phyloP scores from a whole-genome alignment of 2,888 invertebrate species.

The Lacanobia oleracea region DNA sequence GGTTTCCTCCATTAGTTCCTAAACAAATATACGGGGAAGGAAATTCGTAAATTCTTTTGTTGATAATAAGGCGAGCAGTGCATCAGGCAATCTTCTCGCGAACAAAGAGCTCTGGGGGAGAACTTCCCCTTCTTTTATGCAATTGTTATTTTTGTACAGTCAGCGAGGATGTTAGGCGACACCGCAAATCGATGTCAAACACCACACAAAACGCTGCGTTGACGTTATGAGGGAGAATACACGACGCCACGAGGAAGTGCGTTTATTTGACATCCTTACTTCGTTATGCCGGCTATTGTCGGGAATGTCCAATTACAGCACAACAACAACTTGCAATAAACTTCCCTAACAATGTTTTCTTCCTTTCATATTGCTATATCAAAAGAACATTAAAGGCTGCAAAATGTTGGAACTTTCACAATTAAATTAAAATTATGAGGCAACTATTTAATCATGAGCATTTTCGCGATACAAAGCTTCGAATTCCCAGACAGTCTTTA shows the following conservation, averaged over 20 bases:
- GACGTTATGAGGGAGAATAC: slow-evolving; percentile 47
- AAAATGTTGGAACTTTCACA: slow-evolving; percentile 24
- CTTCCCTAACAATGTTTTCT: slow-evolving; percentile 7
- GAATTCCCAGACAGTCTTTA: slow-evolving; percentile 31
- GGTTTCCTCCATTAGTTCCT: slow-evolving; percentile 72
- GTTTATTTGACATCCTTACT: slow-evolving; percentile 55
- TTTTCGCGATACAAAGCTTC: slow-evolving; percentile 37
- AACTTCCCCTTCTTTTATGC: slow-evolving; percentile 80
- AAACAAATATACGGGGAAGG: slow-evolving; percentile 74
- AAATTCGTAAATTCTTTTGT: slow-evolving; percentile 74
- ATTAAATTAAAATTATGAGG: slow-evolving; percentile 48
- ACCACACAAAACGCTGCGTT: slow-evolving; percentile 60
- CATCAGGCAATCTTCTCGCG: slow-evolving; percentile 77
- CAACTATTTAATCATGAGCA: slow-evolving; percentile 33
- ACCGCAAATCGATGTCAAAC: slow-evolving; percentile 70
- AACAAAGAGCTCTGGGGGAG: slow-evolving; percentile 74
- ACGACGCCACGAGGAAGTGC: slow-evolving; percentile 40
- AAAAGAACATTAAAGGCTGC: slow-evolving; percentile 26
- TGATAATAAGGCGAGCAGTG: slow-evolving; percentile 75
- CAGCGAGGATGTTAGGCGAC: slow-evolving; percentile 70
- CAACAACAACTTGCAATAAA: slow-evolving; percentile 30
- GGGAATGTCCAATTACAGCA: slow-evolving; percentile 52
- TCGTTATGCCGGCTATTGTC: slow-evolving; percentile 42
- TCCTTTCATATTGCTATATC: slow-evolving; percentile 13
- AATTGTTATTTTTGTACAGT: slow-evolving; percentile 84